Evolutionary conservation across 2,113 vertebrate species (phyloP).

Genomic region (Atlantisia rogersi): DNA sequence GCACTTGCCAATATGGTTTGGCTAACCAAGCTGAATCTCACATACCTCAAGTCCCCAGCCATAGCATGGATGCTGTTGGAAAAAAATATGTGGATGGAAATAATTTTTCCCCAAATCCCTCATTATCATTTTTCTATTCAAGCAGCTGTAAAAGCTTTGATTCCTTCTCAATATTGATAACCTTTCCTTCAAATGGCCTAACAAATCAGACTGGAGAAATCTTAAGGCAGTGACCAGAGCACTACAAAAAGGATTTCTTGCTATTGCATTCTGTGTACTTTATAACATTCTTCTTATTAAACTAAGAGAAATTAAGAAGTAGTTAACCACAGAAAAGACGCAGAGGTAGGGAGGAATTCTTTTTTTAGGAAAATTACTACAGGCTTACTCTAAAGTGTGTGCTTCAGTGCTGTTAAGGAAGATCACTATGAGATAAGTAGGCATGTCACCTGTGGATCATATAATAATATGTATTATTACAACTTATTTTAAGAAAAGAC

Average conservation of each 20-base stretch:
- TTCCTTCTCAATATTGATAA: not conserved
- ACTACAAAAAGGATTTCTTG: not conserved
- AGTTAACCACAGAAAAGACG: not conserved
- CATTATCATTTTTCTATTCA: not conserved
- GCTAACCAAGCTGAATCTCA: not conserved
- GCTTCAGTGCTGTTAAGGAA: not conserved
- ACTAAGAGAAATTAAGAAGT: not conserved
- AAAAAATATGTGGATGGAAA: not conserved
- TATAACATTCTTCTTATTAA: not conserved
- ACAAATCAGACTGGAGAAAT: not conserved
- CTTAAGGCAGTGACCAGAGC: not conserved
- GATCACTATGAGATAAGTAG: not conserved
- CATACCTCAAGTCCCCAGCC: not conserved
- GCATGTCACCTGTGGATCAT: not conserved
- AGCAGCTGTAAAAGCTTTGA: not conserved
- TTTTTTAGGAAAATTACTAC: not conserved
- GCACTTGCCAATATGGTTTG: not conserved
- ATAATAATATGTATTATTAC: not conserved
- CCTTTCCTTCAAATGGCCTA: not conserved
- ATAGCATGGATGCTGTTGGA: rapidly evolving
- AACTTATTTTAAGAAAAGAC: not conserved
- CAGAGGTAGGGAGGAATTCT: not conserved
- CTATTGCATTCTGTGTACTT: not conserved
- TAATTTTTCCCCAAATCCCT: not conserved
- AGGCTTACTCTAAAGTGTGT: not conserved